Evolutionary conservation across 2,888 invertebrate species (phyloP).

Genomic region (Saturnia pavonia): DNA sequence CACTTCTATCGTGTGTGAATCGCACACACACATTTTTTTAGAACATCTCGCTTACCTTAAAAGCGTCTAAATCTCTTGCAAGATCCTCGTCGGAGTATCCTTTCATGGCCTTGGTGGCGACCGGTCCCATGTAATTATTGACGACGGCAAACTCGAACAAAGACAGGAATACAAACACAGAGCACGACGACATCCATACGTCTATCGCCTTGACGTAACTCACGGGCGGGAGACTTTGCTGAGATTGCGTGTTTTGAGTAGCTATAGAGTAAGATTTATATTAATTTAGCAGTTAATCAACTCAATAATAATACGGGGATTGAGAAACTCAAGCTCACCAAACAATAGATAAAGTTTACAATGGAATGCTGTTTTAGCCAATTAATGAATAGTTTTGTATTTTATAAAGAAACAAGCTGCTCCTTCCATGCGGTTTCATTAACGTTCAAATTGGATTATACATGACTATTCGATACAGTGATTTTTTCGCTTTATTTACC

Average conservation of each 20-base stretch:
- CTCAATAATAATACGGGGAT: too few relatives aligned
- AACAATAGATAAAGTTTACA: too few relatives aligned
- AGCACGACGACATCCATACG: conserved; percentile 96
- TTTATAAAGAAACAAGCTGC: too few relatives aligned
- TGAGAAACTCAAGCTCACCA: too few relatives aligned
- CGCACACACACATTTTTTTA: too few relatives aligned
- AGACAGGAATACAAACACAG: conserved; percentile 94
- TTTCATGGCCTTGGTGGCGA: conserved; percentile 94
- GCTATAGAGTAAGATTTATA: conserved; percentile 76
- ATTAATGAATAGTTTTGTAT: too few relatives aligned
- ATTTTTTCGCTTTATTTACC: too few relatives aligned
- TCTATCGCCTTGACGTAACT: conserved; percentile 97
- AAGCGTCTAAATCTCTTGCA: conserved; percentile 86
- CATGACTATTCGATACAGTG: background rate
- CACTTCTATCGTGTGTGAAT: too few relatives aligned
- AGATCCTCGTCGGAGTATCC: conserved; percentile 94
- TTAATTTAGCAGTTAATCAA: background rate
- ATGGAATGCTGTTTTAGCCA: too few relatives aligned
- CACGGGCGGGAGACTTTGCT: conserved; percentile 93
- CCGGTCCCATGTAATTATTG: conserved; percentile 93
- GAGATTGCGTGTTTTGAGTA: conserved; percentile 95
- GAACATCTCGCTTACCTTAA: conserved; percentile 80
- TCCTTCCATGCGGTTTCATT: too few relatives aligned
- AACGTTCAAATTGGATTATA: background rate
- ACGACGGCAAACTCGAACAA: conserved; percentile 95